Evolutionary conservation across 2,113 vertebrate genomes (phyloP), one percentile per base, ranked within the genome.

Genomic region (Astur gentilis): DNA sequence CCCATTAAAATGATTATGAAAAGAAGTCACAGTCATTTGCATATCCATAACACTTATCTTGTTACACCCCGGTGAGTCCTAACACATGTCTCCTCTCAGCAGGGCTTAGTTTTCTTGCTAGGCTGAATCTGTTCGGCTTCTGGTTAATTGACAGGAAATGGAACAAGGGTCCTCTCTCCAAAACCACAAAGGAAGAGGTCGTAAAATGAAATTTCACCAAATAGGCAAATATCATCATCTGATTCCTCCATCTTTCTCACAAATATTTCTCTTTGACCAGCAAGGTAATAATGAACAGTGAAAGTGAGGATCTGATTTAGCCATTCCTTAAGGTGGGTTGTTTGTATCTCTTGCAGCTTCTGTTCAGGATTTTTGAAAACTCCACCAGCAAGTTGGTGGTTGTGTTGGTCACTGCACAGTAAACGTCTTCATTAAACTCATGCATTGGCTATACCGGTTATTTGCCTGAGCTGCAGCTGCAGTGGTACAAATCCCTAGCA

Each of bases 1-100:
- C 29, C 50, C 25, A 58, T 84, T 90, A 71, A 90, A 77, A 69
- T 82, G 47, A 55, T 38, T 54, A 50, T 31, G 40, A 64, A 65
- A 70, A 78, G 69, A 87, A 92, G 75, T 87, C 69, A 38, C 60
- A 83, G 65, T 62, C 14, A 55, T 65, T 90, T 93, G 49, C 44
- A 67, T 90, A 69, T 80, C 44, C 16, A 1, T 88, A 62, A 55
- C 34, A 44, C 78, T 91, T 79, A 14, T 55, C 38, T 26, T 58
- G 70, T 66, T 79, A 50, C 32, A 72, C 31, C 40, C 57, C 36
- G 32, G 29, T 90, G 82, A 75, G 73, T 82, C 73, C 47, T 47
- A 14, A 62, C 70, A 38, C 9, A 3, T 27, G 20, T 49, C 57
- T 94, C 31, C 38, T 91, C 0, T 0, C 29, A 71, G 60, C 16